These are phyloP conservation scores for Tetrapedia diversipes DNA, from an alignment of 2,888 invertebrate species.

Conservation along the genomic window DNA sequence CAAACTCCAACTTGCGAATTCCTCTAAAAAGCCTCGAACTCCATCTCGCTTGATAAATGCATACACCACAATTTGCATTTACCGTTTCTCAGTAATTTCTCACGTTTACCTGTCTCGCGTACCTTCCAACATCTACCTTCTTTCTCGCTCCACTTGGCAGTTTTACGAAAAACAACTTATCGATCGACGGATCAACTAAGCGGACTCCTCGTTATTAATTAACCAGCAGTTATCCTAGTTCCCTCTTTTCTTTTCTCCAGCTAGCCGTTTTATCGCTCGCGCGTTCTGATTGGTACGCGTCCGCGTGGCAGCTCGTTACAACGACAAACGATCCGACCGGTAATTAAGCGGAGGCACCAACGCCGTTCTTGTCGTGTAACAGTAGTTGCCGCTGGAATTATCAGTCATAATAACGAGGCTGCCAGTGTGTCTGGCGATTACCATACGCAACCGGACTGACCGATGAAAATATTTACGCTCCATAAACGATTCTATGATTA, in stretches of 20 bases:
- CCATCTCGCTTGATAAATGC: too few relatives aligned
- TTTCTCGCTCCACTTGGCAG: too few relatives aligned
- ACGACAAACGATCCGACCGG: slow-evolving; percentile 37
- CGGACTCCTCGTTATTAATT: slow-evolving; percentile 18
- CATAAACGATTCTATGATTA: slow-evolving; percentile 37
- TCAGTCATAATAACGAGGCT: too few relatives aligned
- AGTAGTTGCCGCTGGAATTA: too few relatives aligned
- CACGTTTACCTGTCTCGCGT: too few relatives aligned
- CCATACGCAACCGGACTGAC: background rate
- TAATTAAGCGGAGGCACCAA: slow-evolving; percentile 39
- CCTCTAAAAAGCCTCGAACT: too few relatives aligned
- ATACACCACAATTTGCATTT: too few relatives aligned
- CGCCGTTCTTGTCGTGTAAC: too few relatives aligned
- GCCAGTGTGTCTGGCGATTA: background rate
- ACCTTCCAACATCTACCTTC: too few relatives aligned
- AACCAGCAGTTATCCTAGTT: slow-evolving; percentile 1
- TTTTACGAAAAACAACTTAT: too few relatives aligned
- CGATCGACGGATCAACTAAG: background rate
- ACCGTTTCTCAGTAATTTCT: too few relatives aligned
- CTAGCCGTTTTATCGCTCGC: background rate
- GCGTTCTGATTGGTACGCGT: slow-evolving; percentile 25
- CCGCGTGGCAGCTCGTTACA: slow-evolving; percentile 22
- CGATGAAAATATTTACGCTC: slow-evolving; percentile 41
- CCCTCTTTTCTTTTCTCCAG: background rate
- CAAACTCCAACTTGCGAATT: too few relatives aligned